Conservation (phyloP, 2,113 vertebrate genomes). For the Axis porcinus region DNA sequence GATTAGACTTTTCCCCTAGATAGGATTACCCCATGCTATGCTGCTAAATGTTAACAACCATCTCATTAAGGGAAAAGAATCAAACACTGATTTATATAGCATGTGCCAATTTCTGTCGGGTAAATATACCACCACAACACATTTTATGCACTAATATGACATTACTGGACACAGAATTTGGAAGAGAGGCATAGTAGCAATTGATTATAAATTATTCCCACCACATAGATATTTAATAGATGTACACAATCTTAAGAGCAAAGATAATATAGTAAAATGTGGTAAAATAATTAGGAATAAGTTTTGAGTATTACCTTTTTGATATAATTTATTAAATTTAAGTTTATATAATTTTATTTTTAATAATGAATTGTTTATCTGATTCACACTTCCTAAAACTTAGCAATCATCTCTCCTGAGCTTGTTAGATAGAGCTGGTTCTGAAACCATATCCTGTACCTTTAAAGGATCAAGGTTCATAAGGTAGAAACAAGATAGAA, state of each 20-base stretch:
- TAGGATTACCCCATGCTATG: not conserved
- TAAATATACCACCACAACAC: not conserved
- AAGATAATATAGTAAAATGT: not conserved
- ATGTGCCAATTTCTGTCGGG: not conserved
- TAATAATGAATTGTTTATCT: not conserved
- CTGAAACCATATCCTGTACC: not conserved
- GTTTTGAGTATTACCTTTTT: not conserved
- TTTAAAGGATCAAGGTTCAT: not conserved
- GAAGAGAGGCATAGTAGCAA: not conserved
- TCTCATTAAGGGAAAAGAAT: not conserved
- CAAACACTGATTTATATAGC: not conserved
- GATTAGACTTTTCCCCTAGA: not conserved
- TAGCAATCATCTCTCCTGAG: not conserved
- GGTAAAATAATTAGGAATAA: not conserved
- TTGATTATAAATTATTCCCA: not conserved
- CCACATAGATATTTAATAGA: not conserved
- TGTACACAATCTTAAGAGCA: not conserved
- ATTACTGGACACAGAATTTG: not conserved
- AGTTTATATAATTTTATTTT: slow-evolving; percentile 9
- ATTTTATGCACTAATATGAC: not conserved
- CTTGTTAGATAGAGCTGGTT: not conserved
- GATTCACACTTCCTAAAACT: not conserved
- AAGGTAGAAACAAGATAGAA: not conserved
- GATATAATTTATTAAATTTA: not conserved
- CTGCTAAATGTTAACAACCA: not conserved